Base-by-base conservation (phyloP, 2,888 invertebrate species). In the Blera fallax region DNA sequence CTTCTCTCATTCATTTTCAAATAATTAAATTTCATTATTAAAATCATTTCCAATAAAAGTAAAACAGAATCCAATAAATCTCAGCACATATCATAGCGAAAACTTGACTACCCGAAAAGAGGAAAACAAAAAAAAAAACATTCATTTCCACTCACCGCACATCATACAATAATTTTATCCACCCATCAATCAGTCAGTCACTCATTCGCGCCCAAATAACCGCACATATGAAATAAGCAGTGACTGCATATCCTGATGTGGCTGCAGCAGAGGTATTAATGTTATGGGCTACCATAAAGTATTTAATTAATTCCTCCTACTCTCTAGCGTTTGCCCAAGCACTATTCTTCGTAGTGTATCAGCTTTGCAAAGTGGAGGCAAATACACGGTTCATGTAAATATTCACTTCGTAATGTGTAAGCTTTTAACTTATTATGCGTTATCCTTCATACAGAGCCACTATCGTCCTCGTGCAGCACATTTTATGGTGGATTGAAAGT, bases 101-200 rank as follows among this genome's bases (percentile, higher is more conserved):
- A n/a, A n/a, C n/a, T n/a, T n/a, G n/a, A n/a, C n/a, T n/a, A n/a
- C n/a, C n/a, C n/a, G n/a, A 2, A 11, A 10, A 7, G 11, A 18
- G 32, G 3, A 29, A 10, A n/a, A 10, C 6, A 2, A 52, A 52
- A 29, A 27, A 27, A 29, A 54, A 34, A 32, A 11, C 18, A 34
- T 56, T 50, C 24, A 24, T 3, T 56, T 81, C 64, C 58, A 65
- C 50, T 72, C 34, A 7, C 37, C 65, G 45, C 65, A 62, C 72
- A 60, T 60, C 43, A 21, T 32, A 45, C 14, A 54, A 54, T 62
- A n/a, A n/a, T n/a, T n/a, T n/a, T n/a, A n/a, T 50, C 14, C 14
- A 56, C 60, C 52, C 64, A 24, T n/a, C 45, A 54, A 67, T 67
- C 70, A 65, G 65, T 82, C 82, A 70, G 48, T 24, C 32, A 43